Evolutionary conservation across 2,888 invertebrate species (phyloP), one percentile per base, ranked within the genome.

Genomic region (Mycalesis mineus): DNA sequence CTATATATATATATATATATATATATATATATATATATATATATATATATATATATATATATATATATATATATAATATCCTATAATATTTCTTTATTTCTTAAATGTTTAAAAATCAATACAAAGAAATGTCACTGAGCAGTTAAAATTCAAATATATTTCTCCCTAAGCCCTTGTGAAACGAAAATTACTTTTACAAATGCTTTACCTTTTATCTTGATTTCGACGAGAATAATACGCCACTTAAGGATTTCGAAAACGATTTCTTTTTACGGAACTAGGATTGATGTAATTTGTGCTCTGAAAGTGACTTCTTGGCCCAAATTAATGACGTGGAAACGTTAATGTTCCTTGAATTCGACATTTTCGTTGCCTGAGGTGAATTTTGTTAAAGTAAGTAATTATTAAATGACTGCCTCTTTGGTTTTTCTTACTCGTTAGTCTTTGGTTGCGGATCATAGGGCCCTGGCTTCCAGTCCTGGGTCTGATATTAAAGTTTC

Each of bases 251-350:
- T 80, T 78, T 77, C 72, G 52, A 42, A 52, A 52, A 50, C 45
- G 53, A 31, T 33, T 50, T 63, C 66, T 65, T 73, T 72, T 75
- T 71, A 70, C 75, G 70, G 71, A 80, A 79, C 78, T 79, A 78
- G 79, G 80, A 78, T 73, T 75, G 75, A 79, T 78, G 78, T 82
- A 77, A 83, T 83, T 83, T 80, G 75, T 77, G 71, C 70, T 69
- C 69, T 65, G 68, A 75, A 66, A 62, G 65, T 80, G 77, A 75
- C 77, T 78, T 74, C 52, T 64, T 74, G 75, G 63, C 65, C 70
- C 58, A 70, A 82, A 80, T 81, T 82, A 82, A 84, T 83, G 84
- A 74, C 66, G 71, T 74, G 70, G 66, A 70, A 68, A 74, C 56
- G 41, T 52, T 61, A 62, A 65, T 61, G 62, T 62, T 62, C 53